Evolutionary conservation across 53 echinoderm and acorn worm genomes (phyloP).

Genomic region (Holothuria scabra): DNA sequence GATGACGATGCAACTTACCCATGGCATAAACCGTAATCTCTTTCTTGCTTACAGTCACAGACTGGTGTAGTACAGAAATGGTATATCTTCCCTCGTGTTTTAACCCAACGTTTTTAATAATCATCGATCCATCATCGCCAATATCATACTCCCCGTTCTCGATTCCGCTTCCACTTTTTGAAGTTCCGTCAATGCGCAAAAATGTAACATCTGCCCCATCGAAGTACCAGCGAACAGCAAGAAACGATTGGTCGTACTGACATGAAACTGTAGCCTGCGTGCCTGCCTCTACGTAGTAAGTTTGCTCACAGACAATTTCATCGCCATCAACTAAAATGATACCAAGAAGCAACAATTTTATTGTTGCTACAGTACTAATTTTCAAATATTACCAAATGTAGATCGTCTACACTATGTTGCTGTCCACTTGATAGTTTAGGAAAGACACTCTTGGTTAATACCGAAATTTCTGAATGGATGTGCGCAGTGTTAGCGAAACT

Average conservation of each 20-base stretch:
- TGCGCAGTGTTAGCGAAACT: no score
- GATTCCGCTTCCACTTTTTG: constrained; percentile 5
- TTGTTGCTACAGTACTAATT: no score
- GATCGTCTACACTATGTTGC: no score
- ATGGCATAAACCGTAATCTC: not conserved
- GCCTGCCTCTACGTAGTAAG: no score
- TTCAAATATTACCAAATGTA: no score
- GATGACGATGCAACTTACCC: not conserved
- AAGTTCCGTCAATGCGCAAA: not conserved
- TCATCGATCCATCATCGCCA: not conserved
- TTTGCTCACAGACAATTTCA: no score
- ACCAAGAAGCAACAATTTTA: no score
- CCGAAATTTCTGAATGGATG: no score
- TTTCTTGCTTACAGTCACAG: not conserved
- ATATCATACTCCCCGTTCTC: constrained; percentile 14
- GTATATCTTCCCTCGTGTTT: constrained; percentile 20
- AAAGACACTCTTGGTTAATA: no score
- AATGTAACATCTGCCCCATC: not conserved
- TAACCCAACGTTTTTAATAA: not conserved
- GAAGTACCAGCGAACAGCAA: not conserved
- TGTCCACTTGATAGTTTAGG: no score
- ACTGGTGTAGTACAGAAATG: not conserved
- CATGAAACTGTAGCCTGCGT: not conserved
- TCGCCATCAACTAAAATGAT: no score
- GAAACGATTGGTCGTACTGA: not conserved